Conservation (phyloP, 2,888 invertebrate genomes). For the Leucophora obtusa region DNA sequence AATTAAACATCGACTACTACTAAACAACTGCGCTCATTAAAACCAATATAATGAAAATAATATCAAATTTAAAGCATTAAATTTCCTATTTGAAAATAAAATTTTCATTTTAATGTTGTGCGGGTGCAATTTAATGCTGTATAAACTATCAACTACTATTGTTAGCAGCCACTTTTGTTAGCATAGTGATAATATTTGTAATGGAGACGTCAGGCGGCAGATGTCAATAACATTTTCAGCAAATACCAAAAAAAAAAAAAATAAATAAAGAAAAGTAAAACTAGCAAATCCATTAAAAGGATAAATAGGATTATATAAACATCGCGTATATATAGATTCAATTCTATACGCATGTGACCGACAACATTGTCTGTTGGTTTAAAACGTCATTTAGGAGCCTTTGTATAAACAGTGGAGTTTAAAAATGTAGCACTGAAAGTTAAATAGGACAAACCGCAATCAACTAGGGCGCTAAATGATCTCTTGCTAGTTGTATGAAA, state of each 20-base stretch:
- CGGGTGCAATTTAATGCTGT: slow-evolving; percentile 44
- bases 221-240: slow-evolving; percentile 56
- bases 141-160: slow-evolving; percentile 9
- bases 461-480: too few species aligned
- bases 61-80: slow-evolving; percentile 20
- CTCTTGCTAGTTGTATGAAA: too few species aligned
- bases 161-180: not conserved
- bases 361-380: slow-evolving; percentile 17
- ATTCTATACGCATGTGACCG: slow-evolving; percentile 10
- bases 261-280: too few species aligned
- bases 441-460: too few species aligned
- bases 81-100: slow-evolving; percentile 20
- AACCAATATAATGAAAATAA: not conserved
- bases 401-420: not conserved
- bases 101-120: slow-evolving; percentile 14
- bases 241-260: slow-evolving; percentile 37
- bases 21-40: slow-evolving; percentile 23
- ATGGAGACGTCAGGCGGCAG: slow-evolving; percentile 32
- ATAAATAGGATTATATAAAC: slow-evolving; percentile 58
- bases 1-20: slow-evolving; percentile 13
- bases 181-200: slow-evolving; percentile 22
- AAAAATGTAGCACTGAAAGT: slow-evolving; percentile 17
- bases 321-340: slow-evolving; percentile 10
- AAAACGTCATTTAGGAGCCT: slow-evolving; percentile 52
- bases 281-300: slow-evolving; percentile 60